Conservation (phyloP, 2,888 invertebrate genomes). For the Acronicta alni region DNA sequence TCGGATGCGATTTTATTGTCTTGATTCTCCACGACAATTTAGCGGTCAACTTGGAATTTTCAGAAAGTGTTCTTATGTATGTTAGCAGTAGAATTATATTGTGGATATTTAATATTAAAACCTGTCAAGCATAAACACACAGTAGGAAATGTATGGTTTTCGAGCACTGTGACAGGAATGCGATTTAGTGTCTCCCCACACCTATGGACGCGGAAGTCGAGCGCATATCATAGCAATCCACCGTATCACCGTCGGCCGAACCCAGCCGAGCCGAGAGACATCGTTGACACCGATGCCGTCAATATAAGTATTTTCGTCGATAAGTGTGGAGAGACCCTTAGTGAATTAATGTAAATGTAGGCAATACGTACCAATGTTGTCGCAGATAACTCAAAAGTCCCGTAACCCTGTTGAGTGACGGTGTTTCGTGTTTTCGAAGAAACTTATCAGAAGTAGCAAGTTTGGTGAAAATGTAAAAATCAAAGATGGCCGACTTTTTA, state of each 20-base stretch:
- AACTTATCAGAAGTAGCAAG: background rate
- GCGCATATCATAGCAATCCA: no score
- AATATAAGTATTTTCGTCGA: no score
- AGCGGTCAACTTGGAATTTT: conserved; percentile 52
- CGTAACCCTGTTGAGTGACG: background rate
- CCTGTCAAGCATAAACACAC: no score
- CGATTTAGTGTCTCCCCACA: no score
- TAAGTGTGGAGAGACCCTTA: background rate
- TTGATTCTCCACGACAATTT: conserved; percentile 16
- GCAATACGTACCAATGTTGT: conserved; percentile 2
- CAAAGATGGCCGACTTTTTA: background rate
- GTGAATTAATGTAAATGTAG: background rate
- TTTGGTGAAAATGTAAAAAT: background rate
- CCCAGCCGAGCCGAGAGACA: no score
- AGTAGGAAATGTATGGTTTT: no score
- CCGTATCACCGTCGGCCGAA: no score
- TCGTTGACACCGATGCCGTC: no score
- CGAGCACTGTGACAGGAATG: no score
- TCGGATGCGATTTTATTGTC: conserved; percentile 17
- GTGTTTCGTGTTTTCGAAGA: background rate
- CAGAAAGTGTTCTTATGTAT: conserved; percentile 54
- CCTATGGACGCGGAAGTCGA: no score
- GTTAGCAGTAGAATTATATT: conserved; percentile 52
- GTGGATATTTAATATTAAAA: conserved; percentile 30
- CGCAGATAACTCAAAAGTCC: background rate